Percentiles rank a stretch among this genome's conserved stretches.
Conservation (phyloP, 2,797 vertebrate genomes). For the Setipinna tenuifilis region DNA sequence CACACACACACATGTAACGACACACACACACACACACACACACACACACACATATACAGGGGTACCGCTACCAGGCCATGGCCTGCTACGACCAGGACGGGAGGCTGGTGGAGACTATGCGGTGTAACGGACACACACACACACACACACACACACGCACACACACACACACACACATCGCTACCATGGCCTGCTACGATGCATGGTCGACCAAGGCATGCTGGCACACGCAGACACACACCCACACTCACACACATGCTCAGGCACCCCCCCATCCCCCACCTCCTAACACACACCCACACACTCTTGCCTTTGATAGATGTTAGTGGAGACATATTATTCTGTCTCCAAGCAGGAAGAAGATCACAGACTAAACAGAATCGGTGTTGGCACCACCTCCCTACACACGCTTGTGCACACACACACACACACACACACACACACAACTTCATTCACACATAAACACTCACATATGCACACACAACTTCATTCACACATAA, state of each 20-base stretch:
- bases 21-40: neutral
- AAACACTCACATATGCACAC: neutral
- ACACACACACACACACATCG: neutral
- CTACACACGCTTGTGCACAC: neutral
- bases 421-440: neutral
- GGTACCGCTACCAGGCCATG: constrained; percentile 95
- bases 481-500: neutral
- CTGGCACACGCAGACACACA: neutral
- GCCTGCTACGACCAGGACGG: constrained; percentile 95
- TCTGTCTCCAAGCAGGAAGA: no score
- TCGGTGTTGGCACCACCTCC: no score
- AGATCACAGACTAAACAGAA: no score
- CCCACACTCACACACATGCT: neutral
- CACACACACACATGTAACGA: neutral
- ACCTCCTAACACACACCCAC: no score
- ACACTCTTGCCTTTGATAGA: neutral
- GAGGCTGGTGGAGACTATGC: constrained; percentile 89
- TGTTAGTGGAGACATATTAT: no score
- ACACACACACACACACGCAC: neutral
- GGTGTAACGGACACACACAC: constrained; percentile 84
- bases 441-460: neutral
- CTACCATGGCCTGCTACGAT: no score
- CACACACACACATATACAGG: constrained; percentile 60
- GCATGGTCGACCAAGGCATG: no score
- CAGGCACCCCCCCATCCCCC: no score